Percentiles rank a stretch among this genome's conserved stretches.
phyloP scores from a whole-genome alignment of 1,140 invertebrate genomes.

The Sarcophaga peregrina region DNA sequence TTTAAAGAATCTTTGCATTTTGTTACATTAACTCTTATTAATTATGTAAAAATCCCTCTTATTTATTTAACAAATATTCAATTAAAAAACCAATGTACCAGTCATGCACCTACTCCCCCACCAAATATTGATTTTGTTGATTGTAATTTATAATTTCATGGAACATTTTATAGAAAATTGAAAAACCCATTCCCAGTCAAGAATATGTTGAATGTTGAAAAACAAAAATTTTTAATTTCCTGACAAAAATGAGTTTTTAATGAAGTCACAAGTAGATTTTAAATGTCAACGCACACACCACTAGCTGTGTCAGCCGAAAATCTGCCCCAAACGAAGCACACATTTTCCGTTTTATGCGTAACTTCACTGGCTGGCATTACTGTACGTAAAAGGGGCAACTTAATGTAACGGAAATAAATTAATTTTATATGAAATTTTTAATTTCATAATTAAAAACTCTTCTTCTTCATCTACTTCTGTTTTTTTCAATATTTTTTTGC shows the following conservation, averaged over 20 bases:
- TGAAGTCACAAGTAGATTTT: background rate
- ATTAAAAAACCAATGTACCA: too few species aligned
- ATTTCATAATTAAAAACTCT: constrained; percentile 1
- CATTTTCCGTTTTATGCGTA: background rate
- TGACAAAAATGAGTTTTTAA: constrained; percentile 41
- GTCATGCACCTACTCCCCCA: too few species aligned
- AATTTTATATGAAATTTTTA: constrained; percentile 21
- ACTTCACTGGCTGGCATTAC: background rate
- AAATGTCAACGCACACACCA: background rate
- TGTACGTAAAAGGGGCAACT: background rate
- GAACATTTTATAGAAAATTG: background rate
- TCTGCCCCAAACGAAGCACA: background rate
- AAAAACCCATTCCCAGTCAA: background rate
- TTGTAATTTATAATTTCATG: constrained; percentile 35
- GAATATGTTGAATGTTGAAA: background rate
- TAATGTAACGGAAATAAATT: constrained; percentile 35
- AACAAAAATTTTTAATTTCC: constrained; percentile 41
- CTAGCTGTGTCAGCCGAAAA: background rate
- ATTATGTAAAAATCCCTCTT: too few species aligned
- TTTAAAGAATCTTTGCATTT: too few species aligned
- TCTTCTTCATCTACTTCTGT: background rate
- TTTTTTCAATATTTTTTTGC: too few species aligned
- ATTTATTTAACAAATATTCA: too few species aligned
- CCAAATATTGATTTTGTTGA: background rate
- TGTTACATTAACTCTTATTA: too few species aligned